Conservation (phyloP, 1,140 invertebrate genomes). For the Listronotus oregonensis region DNA sequence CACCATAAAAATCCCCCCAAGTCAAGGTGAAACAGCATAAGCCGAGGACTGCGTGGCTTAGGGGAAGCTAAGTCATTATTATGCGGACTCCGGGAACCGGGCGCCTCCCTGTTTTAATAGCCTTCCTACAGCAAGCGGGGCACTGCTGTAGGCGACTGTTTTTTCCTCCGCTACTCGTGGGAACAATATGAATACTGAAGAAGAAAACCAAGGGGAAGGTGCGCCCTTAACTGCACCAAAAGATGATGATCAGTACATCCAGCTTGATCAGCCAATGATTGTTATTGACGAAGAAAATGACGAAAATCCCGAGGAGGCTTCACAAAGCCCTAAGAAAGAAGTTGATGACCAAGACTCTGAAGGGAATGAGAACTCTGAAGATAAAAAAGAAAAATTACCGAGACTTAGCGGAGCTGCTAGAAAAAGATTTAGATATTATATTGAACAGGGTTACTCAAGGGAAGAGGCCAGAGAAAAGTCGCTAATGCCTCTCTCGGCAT, state of each 20-base stretch:
- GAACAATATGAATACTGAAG: slow-evolving; percentile 3
- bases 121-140: slow-evolving; percentile 19
- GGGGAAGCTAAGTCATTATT: slow-evolving; percentile 1
- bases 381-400: no score
- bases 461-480: no score
- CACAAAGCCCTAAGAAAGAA: no score
- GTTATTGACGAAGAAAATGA: no score
- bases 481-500: no score
- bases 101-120: slow-evolving; percentile 1
- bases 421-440: no score
- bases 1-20: slow-evolving; percentile 1
- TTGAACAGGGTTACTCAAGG: no score
- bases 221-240: slow-evolving; percentile 2
- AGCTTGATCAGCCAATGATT: no score
- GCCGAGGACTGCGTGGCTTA: slow-evolving; percentile 3
- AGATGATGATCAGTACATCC: neutral
- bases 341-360: no score
- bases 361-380: no score
- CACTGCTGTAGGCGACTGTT: slow-evolving; percentile 9
- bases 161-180: slow-evolving; percentile 14
- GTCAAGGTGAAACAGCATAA: neutral
- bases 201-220: slow-evolving; percentile 1
- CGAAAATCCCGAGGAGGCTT: no score
- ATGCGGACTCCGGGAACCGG: neutral
- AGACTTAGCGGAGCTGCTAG: no score